Conservation (phyloP, 2,888 invertebrate species). For the Fragum whitleyi region DNA sequence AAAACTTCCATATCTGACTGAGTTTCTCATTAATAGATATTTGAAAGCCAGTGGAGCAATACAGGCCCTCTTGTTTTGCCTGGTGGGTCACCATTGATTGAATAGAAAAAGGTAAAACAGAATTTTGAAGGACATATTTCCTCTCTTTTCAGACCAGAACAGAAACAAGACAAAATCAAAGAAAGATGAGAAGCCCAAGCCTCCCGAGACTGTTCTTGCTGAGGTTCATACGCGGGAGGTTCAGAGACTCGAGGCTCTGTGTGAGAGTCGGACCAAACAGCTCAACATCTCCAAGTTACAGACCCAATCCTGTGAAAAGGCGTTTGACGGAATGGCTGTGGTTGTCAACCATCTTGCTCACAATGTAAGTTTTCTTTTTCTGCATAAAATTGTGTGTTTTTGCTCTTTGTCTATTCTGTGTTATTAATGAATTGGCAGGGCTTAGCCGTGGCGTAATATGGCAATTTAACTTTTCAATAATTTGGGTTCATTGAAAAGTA, state of each 20-base stretch:
- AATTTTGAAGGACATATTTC: no score
- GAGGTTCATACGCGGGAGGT: conserved; percentile 80
- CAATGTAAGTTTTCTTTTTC: conserved; percentile 86
- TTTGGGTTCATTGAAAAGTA: no score
- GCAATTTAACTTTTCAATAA: no score
- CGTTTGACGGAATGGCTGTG: conserved; percentile 93
- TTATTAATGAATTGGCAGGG: no score
- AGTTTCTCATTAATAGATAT: no score
- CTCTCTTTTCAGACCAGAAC: conserved; percentile 73
- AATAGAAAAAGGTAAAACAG: no score
- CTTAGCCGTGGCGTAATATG: no score
- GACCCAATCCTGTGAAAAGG: conserved; percentile 87
- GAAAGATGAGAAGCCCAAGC: conserved; percentile 52
- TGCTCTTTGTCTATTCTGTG: background rate
- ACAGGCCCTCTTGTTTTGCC: no score
- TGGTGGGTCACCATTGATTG: no score
- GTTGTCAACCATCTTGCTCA: conserved; percentile 93
- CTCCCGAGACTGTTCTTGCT: conserved; percentile 56
- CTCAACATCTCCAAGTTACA: conserved; percentile 82
- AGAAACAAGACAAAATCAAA: conserved; percentile 72
- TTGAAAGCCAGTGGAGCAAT: no score
- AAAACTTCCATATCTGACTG: no score
- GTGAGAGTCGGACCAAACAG: conserved; percentile 85
- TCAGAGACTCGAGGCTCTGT: conserved; percentile 83
- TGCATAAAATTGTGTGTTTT: no score